Evolutionary conservation across 2,888 invertebrate genomes (phyloP), one percentile per base, ranked within the genome.

Genomic region (Cactoblastis cactorum): DNA sequence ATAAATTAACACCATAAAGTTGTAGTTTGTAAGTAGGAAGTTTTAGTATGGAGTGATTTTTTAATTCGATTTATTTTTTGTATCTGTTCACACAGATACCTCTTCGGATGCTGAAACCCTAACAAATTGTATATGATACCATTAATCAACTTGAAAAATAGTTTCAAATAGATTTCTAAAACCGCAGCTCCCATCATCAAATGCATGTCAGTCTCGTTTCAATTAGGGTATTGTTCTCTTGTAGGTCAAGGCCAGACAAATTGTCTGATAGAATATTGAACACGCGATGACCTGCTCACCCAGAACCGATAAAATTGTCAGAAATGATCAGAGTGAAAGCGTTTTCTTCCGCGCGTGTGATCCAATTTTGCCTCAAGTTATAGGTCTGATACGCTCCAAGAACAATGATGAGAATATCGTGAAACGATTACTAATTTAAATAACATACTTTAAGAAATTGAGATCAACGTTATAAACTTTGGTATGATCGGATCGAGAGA

Each of bases 271-370:
- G 32, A 46, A 45, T 34, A 43, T 33, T 28, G 35, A 15, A 32
- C 50, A 50, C 50, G 50, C 50, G n/a, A 45, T 22, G 46, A 50
- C 46, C 47, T 48, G 37, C 37, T 37, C 47, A 48, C 47, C 47
- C 17, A 48, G 37, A 50, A 53, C 34, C 46, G 39, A 47, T 35
- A 4, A 24, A 46, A 48, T 48, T 48, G 28, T 35, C 17, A 9
- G 24, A 37, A 43, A 24, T 5, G 46, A 52, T 54, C 56, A 55
- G 54, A 57, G 59, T 57, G 62, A 59, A 56, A 56, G 53, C 52
- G 50, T 49, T 51, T 43, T 45, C 33, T 24, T 46, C 50, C 50
- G 57, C 61, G 58, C 61, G 61, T 58, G 63, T 62, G 57, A 62
- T 53, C 49, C 48, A 54, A 53, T 57, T 37, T 28, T 24, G 47